Base-by-base conservation (phyloP, 2,797 vertebrate genomes). In the Chelmon rostratus region DNA sequence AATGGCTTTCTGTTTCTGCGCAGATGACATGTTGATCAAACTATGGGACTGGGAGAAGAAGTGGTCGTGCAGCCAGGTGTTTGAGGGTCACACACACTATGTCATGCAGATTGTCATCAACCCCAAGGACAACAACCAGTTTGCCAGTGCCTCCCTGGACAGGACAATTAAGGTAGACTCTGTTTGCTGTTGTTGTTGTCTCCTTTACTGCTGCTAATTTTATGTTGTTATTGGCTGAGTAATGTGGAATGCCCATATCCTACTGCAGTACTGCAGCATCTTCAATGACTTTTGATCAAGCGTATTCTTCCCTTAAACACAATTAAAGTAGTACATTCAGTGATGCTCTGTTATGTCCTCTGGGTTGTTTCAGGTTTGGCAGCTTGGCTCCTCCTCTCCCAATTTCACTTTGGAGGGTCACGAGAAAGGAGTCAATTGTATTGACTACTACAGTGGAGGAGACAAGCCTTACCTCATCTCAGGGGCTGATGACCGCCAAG, bases 11-110 rank as follows among this genome's bases (percentile, higher is more conserved):
- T 84, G 6, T 91, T 56, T 82, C 65, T 84, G 8, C 84, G 10
- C 85, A 99, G 98, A 99, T 95, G 98, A 99, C 92, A 99, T 99
- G 98, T 95, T 99, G 82, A 99, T 99, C 92, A 99, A 99, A 79
- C 95, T 99, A 8, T 99, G 98, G 98, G 98, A 99, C 93, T 99
- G 98, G 98, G 98, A 99, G 81, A 99, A 99, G 91, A 99, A 99
- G 80, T 99, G 98, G 98, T 96, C 97, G 0, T 99, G 98, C 91
- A 98, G 97, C 86, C 98, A 99, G 87, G 98, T 99, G 79, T 99
- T 99, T 95, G 98, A 99, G 92, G 98, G 98, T 65, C 98, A 99
- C 86, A 99, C 98, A 37, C 98, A 99, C 90, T 99, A 99, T 0
- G 98, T 99, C 68, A 99, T 99, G 98, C 98, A 99, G 92, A 99